Evolutionary conservation across 2,113 vertebrate species (phyloP).

Genomic region (Hipposideros armiger): DNA sequence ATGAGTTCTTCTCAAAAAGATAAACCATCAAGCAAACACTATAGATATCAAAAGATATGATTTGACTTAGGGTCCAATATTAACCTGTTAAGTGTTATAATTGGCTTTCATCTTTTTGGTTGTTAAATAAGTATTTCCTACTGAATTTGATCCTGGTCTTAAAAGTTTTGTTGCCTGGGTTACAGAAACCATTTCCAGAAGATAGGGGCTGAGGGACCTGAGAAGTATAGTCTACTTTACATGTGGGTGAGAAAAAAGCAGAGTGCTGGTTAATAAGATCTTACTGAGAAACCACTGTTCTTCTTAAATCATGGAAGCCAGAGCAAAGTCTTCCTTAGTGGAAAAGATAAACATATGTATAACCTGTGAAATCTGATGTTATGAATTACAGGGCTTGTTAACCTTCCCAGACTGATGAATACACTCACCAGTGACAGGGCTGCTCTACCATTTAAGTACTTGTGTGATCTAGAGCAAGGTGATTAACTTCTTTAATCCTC

Average conservation of each 20-base stretch:
- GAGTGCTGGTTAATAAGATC: background rate
- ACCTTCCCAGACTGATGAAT: background rate
- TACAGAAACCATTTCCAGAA: background rate
- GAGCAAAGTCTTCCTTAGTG: background rate
- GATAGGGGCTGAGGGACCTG: background rate
- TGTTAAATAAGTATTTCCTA: background rate
- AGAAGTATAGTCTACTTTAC: background rate
- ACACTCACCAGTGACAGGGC: background rate
- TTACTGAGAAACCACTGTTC: background rate
- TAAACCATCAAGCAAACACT: background rate
- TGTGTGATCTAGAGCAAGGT: background rate
- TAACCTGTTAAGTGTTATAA: background rate
- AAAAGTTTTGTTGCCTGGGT: background rate
- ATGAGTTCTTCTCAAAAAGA: background rate
- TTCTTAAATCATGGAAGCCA: background rate
- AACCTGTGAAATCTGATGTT: background rate
- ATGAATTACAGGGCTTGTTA: background rate
- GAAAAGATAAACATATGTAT: background rate
- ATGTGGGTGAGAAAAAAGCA: background rate
- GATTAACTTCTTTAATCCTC: background rate
- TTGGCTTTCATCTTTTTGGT: background rate
- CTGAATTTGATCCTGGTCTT: background rate
- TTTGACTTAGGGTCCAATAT: background rate
- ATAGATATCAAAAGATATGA: background rate
- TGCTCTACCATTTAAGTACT: background rate